phyloP scores from a whole-genome alignment of 1,140 invertebrate species.

The Ridgeia piscesae region DNA sequence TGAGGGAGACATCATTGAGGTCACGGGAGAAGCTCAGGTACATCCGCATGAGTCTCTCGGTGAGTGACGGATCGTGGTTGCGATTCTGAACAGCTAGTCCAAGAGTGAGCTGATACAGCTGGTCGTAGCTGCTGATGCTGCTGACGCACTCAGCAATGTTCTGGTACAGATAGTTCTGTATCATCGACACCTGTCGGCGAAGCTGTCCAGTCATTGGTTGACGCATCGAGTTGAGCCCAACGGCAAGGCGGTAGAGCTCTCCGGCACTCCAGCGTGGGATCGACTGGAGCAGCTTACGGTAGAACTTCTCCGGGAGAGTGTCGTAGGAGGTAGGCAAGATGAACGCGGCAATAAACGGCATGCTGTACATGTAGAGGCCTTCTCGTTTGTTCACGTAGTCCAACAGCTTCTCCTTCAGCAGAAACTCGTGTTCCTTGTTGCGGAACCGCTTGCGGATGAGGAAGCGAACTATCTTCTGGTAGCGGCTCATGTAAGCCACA shows the following conservation, averaged over 20 bases:
- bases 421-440: background rate
- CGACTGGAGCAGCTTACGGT: background rate
- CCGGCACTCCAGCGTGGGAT: background rate
- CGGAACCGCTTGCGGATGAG: background rate
- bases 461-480: background rate
- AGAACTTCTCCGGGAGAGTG: background rate
- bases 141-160: background rate
- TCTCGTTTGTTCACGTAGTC: background rate
- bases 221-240: background rate
- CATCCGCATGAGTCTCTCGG: conserved; percentile 7
- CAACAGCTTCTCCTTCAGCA: background rate
- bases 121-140: background rate
- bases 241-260: background rate
- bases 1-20: background rate
- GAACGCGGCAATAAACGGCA: background rate
- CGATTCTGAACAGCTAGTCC: conserved; percentile 14
- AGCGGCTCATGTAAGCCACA: background rate
- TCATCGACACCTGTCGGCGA: background rate
- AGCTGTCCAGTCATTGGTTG: background rate
- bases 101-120: background rate
- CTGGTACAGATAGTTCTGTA: conserved; percentile 1
- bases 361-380: background rate
- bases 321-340: background rate
- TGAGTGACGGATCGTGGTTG: conserved; percentile 11
- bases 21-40: background rate